Percentiles rank a stretch among this genome's conserved stretches.
Conservation (phyloP, 2,797 vertebrate species). For the Denticeps clupeoides region DNA sequence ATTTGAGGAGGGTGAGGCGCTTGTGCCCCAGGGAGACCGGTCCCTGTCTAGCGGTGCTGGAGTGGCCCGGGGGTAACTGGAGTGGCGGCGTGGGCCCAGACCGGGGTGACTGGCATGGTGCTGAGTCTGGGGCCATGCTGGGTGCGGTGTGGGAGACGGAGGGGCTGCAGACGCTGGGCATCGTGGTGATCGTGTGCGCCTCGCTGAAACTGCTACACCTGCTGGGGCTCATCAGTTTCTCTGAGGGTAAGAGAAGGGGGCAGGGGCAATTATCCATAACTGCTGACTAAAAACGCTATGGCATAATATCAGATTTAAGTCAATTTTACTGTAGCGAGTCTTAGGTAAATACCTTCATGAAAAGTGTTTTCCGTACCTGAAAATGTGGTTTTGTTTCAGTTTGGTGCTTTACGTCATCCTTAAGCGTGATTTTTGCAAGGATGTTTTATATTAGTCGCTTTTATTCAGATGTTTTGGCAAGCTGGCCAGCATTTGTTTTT, state of each 20-base stretch:
- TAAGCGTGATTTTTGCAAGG: too few relatives aligned
- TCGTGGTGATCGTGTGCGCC: constrained; percentile 92
- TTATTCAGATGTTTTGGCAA: too few relatives aligned
- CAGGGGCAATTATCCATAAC: too few relatives aligned
- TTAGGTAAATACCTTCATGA: too few relatives aligned
- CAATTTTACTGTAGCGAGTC: too few relatives aligned
- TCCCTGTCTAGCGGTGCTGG: constrained; percentile 37
- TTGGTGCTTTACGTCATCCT: too few relatives aligned
- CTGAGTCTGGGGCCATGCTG: constrained; percentile 71
- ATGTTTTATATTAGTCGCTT: too few relatives aligned
- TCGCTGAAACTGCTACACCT: constrained; percentile 97
- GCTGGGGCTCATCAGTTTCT: constrained; percentile 97
- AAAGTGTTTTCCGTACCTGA: too few relatives aligned
- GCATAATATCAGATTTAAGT: too few relatives aligned
- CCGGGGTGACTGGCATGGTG: constrained; percentile 46
- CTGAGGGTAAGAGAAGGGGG: constrained; percentile 81
- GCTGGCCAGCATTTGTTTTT: too few relatives aligned
- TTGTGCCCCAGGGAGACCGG: constrained; percentile 47
- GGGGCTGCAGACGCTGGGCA: constrained; percentile 96
- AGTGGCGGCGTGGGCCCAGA: constrained; percentile 46
- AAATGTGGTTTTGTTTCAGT: too few relatives aligned
- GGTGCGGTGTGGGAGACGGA: constrained; percentile 92
- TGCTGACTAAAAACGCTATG: too few relatives aligned
- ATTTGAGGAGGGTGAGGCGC: constrained; percentile 41
- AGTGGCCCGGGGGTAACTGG: constrained; percentile 59